Conservation (phyloP, 2,797 vertebrate species). For the Betta splendens region DNA sequence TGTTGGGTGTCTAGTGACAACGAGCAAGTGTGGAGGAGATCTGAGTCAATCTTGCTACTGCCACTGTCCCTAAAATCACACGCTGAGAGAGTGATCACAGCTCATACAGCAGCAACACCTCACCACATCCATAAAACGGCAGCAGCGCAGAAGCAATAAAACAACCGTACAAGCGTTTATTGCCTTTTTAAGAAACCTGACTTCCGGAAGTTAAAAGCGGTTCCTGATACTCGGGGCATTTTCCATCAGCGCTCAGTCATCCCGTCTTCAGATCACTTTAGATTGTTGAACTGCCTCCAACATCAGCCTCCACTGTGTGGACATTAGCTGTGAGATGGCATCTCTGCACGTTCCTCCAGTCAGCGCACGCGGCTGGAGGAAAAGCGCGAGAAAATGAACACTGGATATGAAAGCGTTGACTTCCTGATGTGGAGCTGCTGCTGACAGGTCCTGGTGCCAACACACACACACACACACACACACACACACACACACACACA, state of each 20-base stretch:
- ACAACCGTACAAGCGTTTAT: slow-evolving; percentile 1
- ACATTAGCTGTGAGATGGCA: slow-evolving; percentile 59
- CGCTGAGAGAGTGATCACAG: not conserved
- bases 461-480: slow-evolving; percentile 10
- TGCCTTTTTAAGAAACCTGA: slow-evolving; percentile 61
- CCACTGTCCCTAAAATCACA: not conserved
- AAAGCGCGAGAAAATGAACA: slow-evolving; percentile 53
- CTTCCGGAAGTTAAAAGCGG: slow-evolving; percentile 62
- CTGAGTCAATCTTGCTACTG: too few relatives aligned
- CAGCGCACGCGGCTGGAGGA: slow-evolving; percentile 31
- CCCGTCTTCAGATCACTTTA: slow-evolving; percentile 57
- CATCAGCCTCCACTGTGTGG: slow-evolving; percentile 32
- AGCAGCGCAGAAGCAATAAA: slow-evolving; percentile 29
- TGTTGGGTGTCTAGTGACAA: too few relatives aligned
- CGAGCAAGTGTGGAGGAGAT: too few relatives aligned
- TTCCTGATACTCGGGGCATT: slow-evolving; percentile 68
- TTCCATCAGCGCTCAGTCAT: slow-evolving; percentile 59
- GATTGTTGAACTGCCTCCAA: slow-evolving; percentile 52
- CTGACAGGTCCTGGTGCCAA: slow-evolving; percentile 40
- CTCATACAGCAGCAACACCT: slow-evolving; percentile 3
- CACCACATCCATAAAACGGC: not conserved
- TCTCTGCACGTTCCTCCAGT: slow-evolving; percentile 40
- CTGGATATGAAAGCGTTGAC: slow-evolving; percentile 64
- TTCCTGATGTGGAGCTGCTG: slow-evolving; percentile 47
- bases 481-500: slow-evolving; percentile 23